Base-by-base conservation (phyloP, 1,140 invertebrate genomes). In the Aporrectodea caliginosa region DNA sequence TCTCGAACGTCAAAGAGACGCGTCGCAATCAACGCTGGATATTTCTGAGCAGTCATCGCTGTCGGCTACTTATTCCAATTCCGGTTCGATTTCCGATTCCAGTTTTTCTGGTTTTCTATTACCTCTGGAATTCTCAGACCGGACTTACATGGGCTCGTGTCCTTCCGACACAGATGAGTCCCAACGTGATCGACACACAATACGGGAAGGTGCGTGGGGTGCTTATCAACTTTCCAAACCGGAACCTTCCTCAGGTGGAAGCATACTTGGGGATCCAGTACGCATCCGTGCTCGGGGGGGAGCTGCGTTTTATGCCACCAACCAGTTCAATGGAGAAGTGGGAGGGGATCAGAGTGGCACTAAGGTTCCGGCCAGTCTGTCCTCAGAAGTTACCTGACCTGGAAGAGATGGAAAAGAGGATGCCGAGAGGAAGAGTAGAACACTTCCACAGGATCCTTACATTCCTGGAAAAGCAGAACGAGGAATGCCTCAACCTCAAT, bases 401-500 rank as follows among this genome's bases (percentile, higher is more conserved):
- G 33, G 69, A 32, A 29, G 35, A 58, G 27, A 35, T 75, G 75
- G 78, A 82, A 68, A 72, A 82, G 34, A 43, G 73, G 16, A 73
- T 69, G 58, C 78, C 81, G 16, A 58, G 6, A 6, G 43, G 43
- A 58, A 58, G 43, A 58, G 43, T 58, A 22, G 43, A 58, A 12
- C 43, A 58, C 22, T 58, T 58, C 43, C 43, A 22, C 22, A 6
- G 43, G 22, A 6, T 58, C 43, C 43, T 58, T 22, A 6, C 43
- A 22, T 22, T 12, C 68, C 73, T 82, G 16, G 35, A 77, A 32
- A 32, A 78, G 1, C 82, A 82, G 71, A 69, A 78, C 22, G 82
- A 82, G 69, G 82, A 82, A 22, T 82, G 82, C 73, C 75, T 82
- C 6, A 77, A 78, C 29, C 77, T 82, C 1, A 82, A 82, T 69